Evolutionary conservation across 2,113 vertebrate species (phyloP).

Genomic region (Vulpes ferrilata): DNA sequence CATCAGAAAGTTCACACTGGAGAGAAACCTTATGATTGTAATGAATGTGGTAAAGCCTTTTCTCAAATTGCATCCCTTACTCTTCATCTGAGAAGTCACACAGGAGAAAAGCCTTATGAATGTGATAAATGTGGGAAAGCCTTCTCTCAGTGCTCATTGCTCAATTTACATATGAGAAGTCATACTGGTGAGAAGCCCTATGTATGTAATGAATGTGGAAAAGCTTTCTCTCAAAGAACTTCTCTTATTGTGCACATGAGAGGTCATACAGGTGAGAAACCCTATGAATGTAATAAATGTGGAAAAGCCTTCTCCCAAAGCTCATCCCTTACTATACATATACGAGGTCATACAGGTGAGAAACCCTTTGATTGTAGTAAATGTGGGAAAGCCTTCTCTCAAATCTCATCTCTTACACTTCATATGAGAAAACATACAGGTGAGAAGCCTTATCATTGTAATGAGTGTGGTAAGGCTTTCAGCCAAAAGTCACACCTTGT

Average conservation of each 20-base stretch:
- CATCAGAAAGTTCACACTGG: slow-evolving; percentile 84
- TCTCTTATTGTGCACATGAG: slow-evolving; percentile 83
- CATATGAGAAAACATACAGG: slow-evolving; percentile 82
- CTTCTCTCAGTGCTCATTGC: slow-evolving; percentile 79
- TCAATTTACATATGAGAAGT: slow-evolving; percentile 81
- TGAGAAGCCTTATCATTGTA: slow-evolving; percentile 82
- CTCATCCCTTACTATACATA: slow-evolving; percentile 83
- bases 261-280: slow-evolving; percentile 83
- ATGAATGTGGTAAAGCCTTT: slow-evolving; percentile 84
- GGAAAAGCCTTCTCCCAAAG: slow-evolving; percentile 86
- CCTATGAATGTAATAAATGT: slow-evolving; percentile 84
- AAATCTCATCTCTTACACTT: slow-evolving; percentile 74
- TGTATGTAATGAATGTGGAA: slow-evolving; percentile 83
- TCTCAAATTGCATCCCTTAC: slow-evolving; percentile 82
- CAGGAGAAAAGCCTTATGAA: slow-evolving; percentile 82
- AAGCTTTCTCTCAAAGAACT: slow-evolving; percentile 83
- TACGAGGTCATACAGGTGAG: slow-evolving; percentile 85
- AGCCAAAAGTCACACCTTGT: slow-evolving; percentile 82
- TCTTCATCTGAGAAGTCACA: slow-evolving; percentile 81
- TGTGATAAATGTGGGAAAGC: slow-evolving; percentile 81
- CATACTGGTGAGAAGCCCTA: slow-evolving; percentile 82
- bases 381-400: slow-evolving; percentile 83
- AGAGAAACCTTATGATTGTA: slow-evolving; percentile 83
- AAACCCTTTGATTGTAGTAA: slow-evolving; percentile 81
- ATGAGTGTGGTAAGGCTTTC: slow-evolving; percentile 81